A percentile compares a stretch with the other conserved stretches of the same genome.
Evolutionary conservation across 2,888 invertebrate species (phyloP).

Genomic region (Drosophila histrio): DNA sequence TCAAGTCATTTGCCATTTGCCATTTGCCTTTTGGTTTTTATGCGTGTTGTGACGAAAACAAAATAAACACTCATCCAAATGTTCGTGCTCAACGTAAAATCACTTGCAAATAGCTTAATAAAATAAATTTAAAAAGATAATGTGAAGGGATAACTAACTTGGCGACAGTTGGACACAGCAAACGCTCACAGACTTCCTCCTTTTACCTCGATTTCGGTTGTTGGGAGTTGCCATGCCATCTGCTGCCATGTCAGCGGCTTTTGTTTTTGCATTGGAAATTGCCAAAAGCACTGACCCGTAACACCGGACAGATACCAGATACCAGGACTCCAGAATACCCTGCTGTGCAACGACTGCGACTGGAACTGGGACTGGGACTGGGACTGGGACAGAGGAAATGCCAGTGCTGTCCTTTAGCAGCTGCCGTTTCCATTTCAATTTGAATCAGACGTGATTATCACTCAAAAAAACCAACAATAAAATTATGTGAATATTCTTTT

Average conservation of each 20-base stretch:
- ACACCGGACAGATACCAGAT: slow-evolving; percentile 37
- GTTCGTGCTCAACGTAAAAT: slow-evolving; percentile 27
- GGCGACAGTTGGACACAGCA: slow-evolving; percentile 44
- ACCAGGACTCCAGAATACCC: slow-evolving; percentile 9
- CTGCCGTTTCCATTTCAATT: slow-evolving; percentile 20
- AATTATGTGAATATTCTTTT: slow-evolving; percentile 19
- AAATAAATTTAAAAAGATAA: slow-evolving; percentile 44
- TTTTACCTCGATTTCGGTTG: neutral
- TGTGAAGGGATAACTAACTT: slow-evolving; percentile 36
- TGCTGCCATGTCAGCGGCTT: slow-evolving; percentile 69
- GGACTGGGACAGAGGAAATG: neutral
- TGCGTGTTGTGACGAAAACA: slow-evolving; percentile 16
- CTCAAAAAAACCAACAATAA: slow-evolving; percentile 5
- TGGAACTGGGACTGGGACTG: neutral
- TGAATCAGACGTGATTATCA: slow-evolving; percentile 14
- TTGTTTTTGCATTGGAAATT: slow-evolving; percentile 67
- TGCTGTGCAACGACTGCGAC: slow-evolving; percentile 3
- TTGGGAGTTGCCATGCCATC: slow-evolving; percentile 46
- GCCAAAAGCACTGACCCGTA: slow-evolving; percentile 65
- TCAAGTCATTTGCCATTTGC: neutral
- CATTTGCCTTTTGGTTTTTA: slow-evolving; percentile 7
- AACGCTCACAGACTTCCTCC: neutral
- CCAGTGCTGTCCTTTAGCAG: neutral
- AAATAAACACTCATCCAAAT: slow-evolving; percentile 40
- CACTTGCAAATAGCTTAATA: slow-evolving; percentile 49